Evolutionary conservation across 2,113 vertebrate genomes (phyloP), one percentile per base, ranked within the genome.

Genomic region (Notarius quadriscutis): DNA sequence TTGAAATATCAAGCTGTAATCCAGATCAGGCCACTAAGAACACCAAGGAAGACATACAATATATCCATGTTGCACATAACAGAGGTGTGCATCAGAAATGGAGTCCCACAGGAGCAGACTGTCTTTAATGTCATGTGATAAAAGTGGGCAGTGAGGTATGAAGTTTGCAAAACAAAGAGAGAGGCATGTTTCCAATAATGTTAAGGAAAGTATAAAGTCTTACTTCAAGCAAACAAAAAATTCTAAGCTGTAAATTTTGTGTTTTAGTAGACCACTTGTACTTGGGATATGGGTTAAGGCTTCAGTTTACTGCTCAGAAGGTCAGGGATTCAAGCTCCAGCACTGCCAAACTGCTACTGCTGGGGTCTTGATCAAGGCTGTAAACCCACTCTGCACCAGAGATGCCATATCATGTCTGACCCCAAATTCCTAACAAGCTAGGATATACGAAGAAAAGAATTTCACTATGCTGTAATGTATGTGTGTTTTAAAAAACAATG

Each of bases 1-100:
- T n/a, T 55, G 22, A 55, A 79, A 79, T 55, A 79, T 79, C 77
- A 79, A 30, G 7, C 77, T 30, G 77, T 79, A 78, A 55, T 9
- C 14, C 2, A 18, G 51, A 17, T 57, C 7, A 27, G 51, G 50
- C 74, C 17, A 5, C 15, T 6, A 0, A 75, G 5, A 25, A 25
- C 69, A 51, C 18, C 14, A 30, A 50, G 41, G 50, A 82, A 83
- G 25, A 50, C 62, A 51, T 83, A 50, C 48, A 75, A 9, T 2
- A 51, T 12, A 50, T 74, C 27, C 67, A 69, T 34, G 27, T 30
- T 69, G 27, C 30, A 14, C 0, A 72, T 8, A 18, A 34, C 11
- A 69, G 5, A 34, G 5, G 27, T 30, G 20, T 65, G 63, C 2
- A n/a, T 65, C 63, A 65, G 7, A 25, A 65, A 65, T 9, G 7